Base-by-base conservation (phyloP, 53 echinoderm and acorn worm species). In the Luidia sarsii region DNA sequence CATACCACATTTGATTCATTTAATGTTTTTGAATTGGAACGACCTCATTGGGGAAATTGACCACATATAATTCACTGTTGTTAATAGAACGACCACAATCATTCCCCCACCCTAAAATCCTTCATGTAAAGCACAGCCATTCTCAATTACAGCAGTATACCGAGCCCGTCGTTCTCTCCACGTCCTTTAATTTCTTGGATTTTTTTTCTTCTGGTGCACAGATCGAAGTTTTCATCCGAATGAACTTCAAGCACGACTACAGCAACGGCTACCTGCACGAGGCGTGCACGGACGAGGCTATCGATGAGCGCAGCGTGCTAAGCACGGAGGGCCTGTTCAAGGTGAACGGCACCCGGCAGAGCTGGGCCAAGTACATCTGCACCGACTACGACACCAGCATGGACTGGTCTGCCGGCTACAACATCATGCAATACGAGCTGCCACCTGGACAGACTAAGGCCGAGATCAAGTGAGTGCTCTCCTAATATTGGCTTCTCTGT, bases 301-400 rank as follows among this genome's bases (percentile, higher is more conserved):
- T 77, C 45, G 43, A 77, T 20, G 61, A 61, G 31, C 60, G 77
- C 3, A 56, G 60, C 21, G 46, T 60, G n/a, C 77, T 77, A 11
- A 77, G 56, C 33, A 77, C 77, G 18, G 77, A 77, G 61, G 77
- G 77, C 7, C 2, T 39, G 5, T 77, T 77, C 61, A 33, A 61
- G 5, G 77, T 77, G 6, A 61, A 48, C 29, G 77, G 48, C n/a
- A 28, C 28, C 32, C 21, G 59, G 48, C 3, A 55, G 13, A 43
- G 43, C 30, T 77, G 77, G 77, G 77, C 77, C 77, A 77, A 77
- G 61, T 77, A 77, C 61, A 77, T 77, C 32, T 77, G 77, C 61
- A 77, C 77, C 20, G 77, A 77, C 61, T 77, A 61, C 31, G 77
- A 77, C 30, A 61, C 59, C 0, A 8, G 27, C 1, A 77, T 77